phyloP scores from a whole-genome alignment of 1,140 invertebrate genomes.

The Oreohelix idahoensis region DNA sequence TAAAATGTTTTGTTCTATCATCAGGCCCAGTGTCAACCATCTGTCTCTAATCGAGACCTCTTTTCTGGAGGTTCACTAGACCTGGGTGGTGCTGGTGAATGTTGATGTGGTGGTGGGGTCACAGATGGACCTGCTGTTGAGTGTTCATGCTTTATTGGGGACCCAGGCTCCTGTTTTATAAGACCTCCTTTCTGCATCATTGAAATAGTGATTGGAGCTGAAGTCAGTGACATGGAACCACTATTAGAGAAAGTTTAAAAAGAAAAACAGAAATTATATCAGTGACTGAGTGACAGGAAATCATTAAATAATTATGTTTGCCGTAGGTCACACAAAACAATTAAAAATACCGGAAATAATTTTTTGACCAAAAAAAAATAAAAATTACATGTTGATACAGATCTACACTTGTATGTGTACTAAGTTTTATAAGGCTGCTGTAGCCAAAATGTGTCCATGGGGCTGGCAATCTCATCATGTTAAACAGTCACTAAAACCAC shows the following conservation, averaged over 20 bases:
- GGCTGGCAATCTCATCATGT: no score
- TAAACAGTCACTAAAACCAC: no score
- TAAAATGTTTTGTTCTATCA: background rate
- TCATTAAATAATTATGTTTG: no score
- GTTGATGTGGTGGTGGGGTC: constrained; percentile 24
- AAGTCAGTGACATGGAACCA: constrained; percentile 31
- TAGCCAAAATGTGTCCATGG: no score
- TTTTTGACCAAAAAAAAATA: no score
- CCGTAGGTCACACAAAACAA: no score
- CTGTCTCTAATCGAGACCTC: constrained; percentile 25
- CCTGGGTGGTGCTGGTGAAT: background rate
- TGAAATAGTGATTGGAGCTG: constrained; percentile 28
- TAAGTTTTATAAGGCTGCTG: no score
- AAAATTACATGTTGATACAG: no score
- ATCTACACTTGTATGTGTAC: no score
- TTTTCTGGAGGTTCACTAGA: constrained; percentile 39
- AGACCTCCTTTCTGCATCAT: constrained; percentile 12
- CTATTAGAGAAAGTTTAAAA: constrained; percentile 4
- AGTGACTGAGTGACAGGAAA: no score
- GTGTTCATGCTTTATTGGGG: constrained; percentile 30
- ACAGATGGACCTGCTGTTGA: background rate
- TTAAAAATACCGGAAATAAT: no score
- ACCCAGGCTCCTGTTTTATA: constrained; percentile 40
- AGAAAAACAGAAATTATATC: no score
- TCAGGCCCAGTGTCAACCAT: constrained; percentile 20